Conservation (phyloP, 2,888 invertebrate genomes). For the Anthoptus insignis region DNA sequence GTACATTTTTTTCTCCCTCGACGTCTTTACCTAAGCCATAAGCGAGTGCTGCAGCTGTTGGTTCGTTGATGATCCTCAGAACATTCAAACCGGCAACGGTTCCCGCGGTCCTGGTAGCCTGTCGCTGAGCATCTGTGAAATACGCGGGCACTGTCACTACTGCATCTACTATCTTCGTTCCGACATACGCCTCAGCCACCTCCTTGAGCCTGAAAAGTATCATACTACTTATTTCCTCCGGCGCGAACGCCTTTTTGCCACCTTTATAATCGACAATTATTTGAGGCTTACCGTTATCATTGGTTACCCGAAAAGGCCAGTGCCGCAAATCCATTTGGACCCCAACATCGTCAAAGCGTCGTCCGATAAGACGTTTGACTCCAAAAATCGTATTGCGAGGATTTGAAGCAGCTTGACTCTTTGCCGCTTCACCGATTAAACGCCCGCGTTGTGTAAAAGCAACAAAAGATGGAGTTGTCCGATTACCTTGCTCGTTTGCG, state of each 20-base stretch:
- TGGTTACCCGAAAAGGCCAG: constrained; percentile 65
- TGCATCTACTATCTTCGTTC: constrained; percentile 63
- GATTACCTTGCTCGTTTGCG: constrained; percentile 67
- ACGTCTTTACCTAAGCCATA: constrained; percentile 63
- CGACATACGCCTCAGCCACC: constrained; percentile 65
- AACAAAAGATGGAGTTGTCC: constrained; percentile 70
- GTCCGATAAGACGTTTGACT: constrained; percentile 69
- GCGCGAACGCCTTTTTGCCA: constrained; percentile 61
- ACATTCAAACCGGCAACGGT: constrained; percentile 69
- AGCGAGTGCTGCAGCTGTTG: constrained; percentile 72
- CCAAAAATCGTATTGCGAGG: constrained; percentile 70
- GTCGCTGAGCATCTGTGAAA: constrained; percentile 70
- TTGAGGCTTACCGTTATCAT: constrained; percentile 71
- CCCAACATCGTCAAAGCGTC: constrained; percentile 65
- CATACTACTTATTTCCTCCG: constrained; percentile 74
- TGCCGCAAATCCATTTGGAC: constrained; percentile 68
- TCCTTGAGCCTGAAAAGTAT: constrained; percentile 71
- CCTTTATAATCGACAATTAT: constrained; percentile 64
- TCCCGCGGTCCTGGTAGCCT: constrained; percentile 67
- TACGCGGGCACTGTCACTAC: constrained; percentile 76
- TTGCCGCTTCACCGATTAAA: constrained; percentile 70
- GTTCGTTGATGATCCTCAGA: constrained; percentile 69
- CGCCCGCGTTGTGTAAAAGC: constrained; percentile 67
- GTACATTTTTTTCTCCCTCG: constrained; percentile 58
- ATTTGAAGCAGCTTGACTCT: constrained; percentile 65